These are phyloP conservation scores for Priocnemis perturbator DNA, from an alignment of 2,888 invertebrate genomes.

Conservation along the genomic window DNA sequence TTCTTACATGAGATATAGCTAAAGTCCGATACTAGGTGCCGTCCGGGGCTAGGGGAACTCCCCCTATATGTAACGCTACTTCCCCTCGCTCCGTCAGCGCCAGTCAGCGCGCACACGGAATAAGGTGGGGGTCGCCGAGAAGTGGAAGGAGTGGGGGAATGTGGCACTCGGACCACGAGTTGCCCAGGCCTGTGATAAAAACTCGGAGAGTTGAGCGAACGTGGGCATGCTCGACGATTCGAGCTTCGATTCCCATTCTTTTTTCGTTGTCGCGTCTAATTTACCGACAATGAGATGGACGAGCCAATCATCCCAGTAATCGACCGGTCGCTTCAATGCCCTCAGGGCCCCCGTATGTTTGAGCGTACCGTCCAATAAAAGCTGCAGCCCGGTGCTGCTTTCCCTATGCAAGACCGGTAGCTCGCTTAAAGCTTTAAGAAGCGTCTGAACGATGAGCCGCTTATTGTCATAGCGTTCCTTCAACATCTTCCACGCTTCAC, in stretches of 20 bases:
- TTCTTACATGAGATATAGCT: no score
- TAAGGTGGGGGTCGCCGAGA: no score
- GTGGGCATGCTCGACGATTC: neutral
- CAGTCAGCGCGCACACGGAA: no score
- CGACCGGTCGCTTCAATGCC: no score
- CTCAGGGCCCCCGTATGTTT: conserved; percentile 48
- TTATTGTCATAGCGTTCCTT: conserved; percentile 46
- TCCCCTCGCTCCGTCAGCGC: no score
- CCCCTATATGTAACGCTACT: no score
- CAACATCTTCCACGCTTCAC: conserved; percentile 26
- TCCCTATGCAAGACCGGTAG: conserved; percentile 29
- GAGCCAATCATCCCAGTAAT: conserved; percentile 50
- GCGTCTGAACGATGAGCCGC: conserved; percentile 42
- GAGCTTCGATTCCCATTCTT: conserved; percentile 46
- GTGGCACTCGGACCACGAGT: no score
- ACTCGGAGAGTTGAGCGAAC: conserved; percentile 33
- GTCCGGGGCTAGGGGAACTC: no score
- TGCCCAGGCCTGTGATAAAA: conserved; percentile 41
- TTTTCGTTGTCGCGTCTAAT: conserved; percentile 10
- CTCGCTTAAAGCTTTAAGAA: conserved; percentile 42
- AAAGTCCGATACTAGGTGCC: no score
- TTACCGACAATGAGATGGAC: conserved; percentile 40
- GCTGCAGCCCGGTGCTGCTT: conserved; percentile 30
- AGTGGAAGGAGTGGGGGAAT: no score
- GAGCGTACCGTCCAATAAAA: conserved; percentile 41